Evolutionary conservation across 2,797 vertebrate genomes (phyloP), one percentile per base, ranked within the genome.

Genomic region (Artibeus jamaicensis): DNA sequence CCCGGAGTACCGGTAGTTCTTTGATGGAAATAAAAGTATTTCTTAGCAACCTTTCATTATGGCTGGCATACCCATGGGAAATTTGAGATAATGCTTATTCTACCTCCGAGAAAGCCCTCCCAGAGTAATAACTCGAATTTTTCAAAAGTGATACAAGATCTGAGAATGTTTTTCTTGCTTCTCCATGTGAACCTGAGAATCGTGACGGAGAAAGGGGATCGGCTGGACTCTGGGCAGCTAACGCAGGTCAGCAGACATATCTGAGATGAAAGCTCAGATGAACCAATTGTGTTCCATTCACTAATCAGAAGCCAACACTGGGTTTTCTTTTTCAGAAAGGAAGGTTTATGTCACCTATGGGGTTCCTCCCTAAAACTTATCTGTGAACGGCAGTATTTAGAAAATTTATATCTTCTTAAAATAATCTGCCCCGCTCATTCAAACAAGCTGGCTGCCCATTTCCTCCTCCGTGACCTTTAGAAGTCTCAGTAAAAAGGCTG

Each of bases 11-110:
- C 5, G 59, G 59, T 81, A 73, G n/a, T 29, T 96, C 95, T 96
- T 93, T 94, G 96, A 95, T 94, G 92, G 91, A 96, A 95, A 94
- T 71, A 53, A 95, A 94, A 94, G 50, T 62, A 89, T 94, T 97
- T 96, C 90, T 91, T 71, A 93, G 83, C 88, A 96, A 73, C 93
- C 95, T 94, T 94, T 97, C 96, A 96, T 95, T 96, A 96, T n/a
- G 65, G 65, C 62, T 96, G 94, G 90, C 74, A 91, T 4, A n/a
- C 50, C 84, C 86, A 50, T 91, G 82, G 93, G 96, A 96, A 95
- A 95, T 86, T 89, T 74, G 86, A 97, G 93, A 96, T 93, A 83
- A 94, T 93, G 48, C 46, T 15, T 50, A 92, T 95, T 90, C 83
- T 76, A 84, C 78, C 44, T 86, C 67, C 92, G 94, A 82, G 87